Evolutionary conservation across 2,888 invertebrate genomes (phyloP).

Genomic region (Euclidia mi): DNA sequence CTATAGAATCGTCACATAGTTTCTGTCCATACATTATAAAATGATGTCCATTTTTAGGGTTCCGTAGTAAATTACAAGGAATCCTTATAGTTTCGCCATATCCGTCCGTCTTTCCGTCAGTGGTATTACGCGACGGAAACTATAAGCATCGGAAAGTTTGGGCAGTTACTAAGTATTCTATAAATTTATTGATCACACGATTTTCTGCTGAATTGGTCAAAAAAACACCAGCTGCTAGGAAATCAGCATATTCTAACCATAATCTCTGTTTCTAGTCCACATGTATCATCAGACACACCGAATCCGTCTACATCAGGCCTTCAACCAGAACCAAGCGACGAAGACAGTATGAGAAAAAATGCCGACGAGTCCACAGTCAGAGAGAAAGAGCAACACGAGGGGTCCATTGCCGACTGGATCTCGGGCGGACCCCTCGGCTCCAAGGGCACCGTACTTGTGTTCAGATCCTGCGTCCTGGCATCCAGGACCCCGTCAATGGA

Average conservation of each 20-base stretch:
- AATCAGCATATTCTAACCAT: not conserved
- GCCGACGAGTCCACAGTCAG: constrained; percentile 68
- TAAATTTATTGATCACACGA: no score
- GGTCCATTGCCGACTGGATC: constrained; percentile 86
- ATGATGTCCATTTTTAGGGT: no score
- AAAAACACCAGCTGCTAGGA: no score
- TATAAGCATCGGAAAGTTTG: no score
- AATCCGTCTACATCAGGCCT: constrained; percentile 87
- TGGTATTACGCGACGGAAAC: no score
- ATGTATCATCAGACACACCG: constrained; percentile 84
- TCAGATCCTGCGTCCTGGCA: constrained; percentile 92
- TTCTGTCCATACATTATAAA: no score
- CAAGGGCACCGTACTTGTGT: constrained; percentile 91
- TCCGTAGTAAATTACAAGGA: no score
- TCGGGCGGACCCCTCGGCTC: constrained; percentile 91
- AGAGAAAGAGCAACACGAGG: constrained; percentile 74
- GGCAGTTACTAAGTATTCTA: no score
- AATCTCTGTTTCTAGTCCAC: constrained; percentile 78
- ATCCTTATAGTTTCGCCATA: no score
- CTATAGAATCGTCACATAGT: no score
- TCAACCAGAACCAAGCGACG: constrained; percentile 66
- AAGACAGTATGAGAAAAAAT: constrained; percentile 83
- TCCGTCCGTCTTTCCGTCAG: no score
- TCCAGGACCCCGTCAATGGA: constrained; percentile 81
- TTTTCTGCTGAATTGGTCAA: no score